Base-by-base conservation (phyloP, 2,113 vertebrate genomes). In the Oreotrochilus melanogaster region DNA sequence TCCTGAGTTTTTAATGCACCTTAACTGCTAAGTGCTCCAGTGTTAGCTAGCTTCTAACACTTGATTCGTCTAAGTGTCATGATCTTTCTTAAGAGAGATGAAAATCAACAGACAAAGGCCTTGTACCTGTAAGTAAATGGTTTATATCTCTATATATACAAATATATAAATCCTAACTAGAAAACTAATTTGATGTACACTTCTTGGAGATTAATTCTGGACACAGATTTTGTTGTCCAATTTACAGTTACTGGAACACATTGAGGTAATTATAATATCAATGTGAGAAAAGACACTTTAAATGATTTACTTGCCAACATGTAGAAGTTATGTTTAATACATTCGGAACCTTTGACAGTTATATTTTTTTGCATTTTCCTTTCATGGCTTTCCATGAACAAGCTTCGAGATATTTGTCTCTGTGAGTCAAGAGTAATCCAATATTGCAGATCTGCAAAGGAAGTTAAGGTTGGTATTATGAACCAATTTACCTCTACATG, bases 291-390 rank as follows among this genome's bases (percentile, higher is more conserved):
- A 88, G 95, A 94, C 79, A 84, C 53, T 93, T 96, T 80, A 97
- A 89, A 98, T 95, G 96, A 98, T 98, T 98, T 98, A 98, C 98
- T 98, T 98, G 98, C 98, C 98, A 98, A 98, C 98, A 98, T 98
- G 98, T 98, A 98, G 97, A 98, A 98, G 97, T 96, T 96, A 78
- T 98, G 97, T 80, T 96, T 97, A 53, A 96, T 94, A 96, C 98
- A 98, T 81, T 97, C 86, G 61, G 97, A 97, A 47, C 91, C 95
- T 82, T 50, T 94, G 69, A 98, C 37, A 54, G 82, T 97, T 90
- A 98, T 96, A 66, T 98, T 97, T 93, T 96, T 98, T 93, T 98
- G 98, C 85, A 98, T 93, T 92, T 93, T 98, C 75, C 98, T 97
- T 18, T 98, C 98, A 75, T 98, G 93, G 53, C 76, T 98, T 78